phyloP scores from a whole-genome alignment of 2,113 vertebrate species.

The Mixornis gularis region DNA sequence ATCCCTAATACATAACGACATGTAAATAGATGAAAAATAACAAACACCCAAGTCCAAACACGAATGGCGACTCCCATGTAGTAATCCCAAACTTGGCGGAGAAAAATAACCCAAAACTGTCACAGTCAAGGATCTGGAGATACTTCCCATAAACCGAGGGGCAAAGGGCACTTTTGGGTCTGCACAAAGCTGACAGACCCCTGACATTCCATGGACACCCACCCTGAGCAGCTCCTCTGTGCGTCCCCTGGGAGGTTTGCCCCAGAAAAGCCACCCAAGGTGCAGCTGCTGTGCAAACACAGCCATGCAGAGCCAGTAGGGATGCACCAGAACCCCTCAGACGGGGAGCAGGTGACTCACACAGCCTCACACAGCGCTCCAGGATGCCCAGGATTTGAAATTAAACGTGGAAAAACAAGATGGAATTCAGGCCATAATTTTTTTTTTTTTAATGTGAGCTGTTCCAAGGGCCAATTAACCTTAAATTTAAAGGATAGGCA shows the following conservation, averaged over 20 bases:
- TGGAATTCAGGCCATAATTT: fast-evolving
- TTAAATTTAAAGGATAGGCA: background rate
- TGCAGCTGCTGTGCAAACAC: background rate
- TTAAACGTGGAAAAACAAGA: background rate
- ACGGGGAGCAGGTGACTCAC: background rate
- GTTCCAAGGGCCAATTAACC: background rate
- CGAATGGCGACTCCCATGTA: too few species aligned
- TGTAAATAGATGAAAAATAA: too few species aligned
- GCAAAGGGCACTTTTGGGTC: background rate
- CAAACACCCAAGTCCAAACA: too few species aligned
- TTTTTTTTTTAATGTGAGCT: background rate
- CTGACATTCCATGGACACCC: background rate
- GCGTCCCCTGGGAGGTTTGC: background rate
- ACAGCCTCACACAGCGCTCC: background rate
- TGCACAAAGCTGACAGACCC: background rate
- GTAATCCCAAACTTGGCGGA: too few species aligned
- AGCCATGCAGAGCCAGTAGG: background rate
- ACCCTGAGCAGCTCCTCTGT: background rate
- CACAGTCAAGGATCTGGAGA: background rate
- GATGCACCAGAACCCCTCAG: background rate
- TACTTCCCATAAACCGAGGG: background rate
- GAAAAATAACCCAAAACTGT: too few species aligned
- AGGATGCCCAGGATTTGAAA: background rate
- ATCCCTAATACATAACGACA: too few species aligned
- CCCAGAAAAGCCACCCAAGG: background rate